Conservation (phyloP, 2,113 vertebrate genomes). For the Myocastor coypus region DNA sequence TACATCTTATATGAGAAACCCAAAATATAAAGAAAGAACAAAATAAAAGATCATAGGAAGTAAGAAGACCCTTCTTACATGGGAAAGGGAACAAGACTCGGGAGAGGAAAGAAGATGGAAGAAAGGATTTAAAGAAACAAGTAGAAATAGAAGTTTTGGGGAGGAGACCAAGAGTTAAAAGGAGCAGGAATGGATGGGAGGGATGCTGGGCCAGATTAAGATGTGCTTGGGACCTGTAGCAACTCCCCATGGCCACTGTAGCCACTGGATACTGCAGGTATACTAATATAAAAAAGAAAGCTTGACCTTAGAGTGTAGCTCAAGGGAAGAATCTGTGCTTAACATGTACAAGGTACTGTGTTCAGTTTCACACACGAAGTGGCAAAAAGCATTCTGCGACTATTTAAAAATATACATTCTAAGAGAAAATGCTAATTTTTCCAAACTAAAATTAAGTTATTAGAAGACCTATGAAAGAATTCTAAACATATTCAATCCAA, state of each 20-base stretch:
- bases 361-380: background rate
- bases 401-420: background rate
- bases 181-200: background rate
- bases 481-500: background rate
- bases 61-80: background rate
- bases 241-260: background rate
- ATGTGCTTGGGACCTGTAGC: background rate
- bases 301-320: background rate
- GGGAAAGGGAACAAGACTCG: background rate
- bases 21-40: background rate
- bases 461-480: background rate
- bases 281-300: background rate
- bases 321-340: background rate
- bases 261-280: background rate
- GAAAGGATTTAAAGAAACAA: background rate
- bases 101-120: background rate
- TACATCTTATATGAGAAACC: background rate
- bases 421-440: background rate
- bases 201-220: too few species aligned
- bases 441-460: background rate
- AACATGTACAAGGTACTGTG: background rate
- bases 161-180: background rate
- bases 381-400: background rate
- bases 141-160: background rate
- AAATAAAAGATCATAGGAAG: background rate